Base-by-base conservation (phyloP, 2,888 invertebrate genomes). In the Diabrotica balteata region DNA sequence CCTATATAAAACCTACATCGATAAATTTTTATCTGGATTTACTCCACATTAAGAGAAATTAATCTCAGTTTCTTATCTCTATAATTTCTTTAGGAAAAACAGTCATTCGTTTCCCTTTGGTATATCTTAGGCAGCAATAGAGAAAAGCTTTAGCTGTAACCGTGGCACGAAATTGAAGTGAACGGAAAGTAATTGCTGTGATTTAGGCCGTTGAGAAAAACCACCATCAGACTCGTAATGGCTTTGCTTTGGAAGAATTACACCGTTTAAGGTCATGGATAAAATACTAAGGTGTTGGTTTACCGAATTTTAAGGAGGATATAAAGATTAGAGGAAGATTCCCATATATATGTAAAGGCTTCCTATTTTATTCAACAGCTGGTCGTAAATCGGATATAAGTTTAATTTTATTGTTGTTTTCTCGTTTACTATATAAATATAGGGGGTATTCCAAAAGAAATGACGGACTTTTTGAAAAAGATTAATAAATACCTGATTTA, bases 131-230 rank as follows among this genome's bases (percentile, higher is more conserved):
- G 53, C 8, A 54, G 53, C 17, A 47, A 47, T 47, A 47, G 47
- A 55, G 43, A 45, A 45, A 55, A 55, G 44, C 55, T 45, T 17
- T 55, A 55, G 42, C 44, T 54, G 17, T 55, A 8, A 17, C 7
- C 8, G 17, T 47, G 10, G 47, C 47, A 9, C 47, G 8, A 8
- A 8, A 47, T 10, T 47, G 11, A 53, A 61, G 22, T 61, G 32
- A 46, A 61, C 45, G 61, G 17, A 52, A 53, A 52, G 52, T 61
- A 53, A 61, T 61, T 53, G 61, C 53, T 22, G 53, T 61, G 61
- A 61, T 61, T 53, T 53, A 61, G 52, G 45, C 45, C 44, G 44
- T 55, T 45, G 44, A 10, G 55, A 55, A 55, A 55, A 55, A 55
- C 11, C 55, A 45, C 55, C 55, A 17, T 55, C 17, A 44, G 45